Evolutionary conservation across 2,888 invertebrate genomes (phyloP).

Genomic region (Heteropelma amictum): DNA sequence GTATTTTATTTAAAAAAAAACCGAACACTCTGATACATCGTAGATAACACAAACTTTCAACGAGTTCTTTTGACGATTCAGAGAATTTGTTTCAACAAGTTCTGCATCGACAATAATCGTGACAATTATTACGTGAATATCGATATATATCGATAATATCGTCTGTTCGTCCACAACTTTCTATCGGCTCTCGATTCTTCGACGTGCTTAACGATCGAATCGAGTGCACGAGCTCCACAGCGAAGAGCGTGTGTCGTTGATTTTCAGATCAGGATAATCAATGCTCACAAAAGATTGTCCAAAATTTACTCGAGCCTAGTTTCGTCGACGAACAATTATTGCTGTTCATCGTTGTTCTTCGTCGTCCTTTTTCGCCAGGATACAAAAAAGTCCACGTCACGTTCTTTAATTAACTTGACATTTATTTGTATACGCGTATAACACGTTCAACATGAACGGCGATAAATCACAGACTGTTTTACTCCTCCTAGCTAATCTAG

Average conservation of each 20-base stretch:
- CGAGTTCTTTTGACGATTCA: no score
- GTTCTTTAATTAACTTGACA: constrained; percentile 26
- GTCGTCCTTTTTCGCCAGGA: neutral
- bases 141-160: constrained; percentile 23
- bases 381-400: constrained; percentile 11
- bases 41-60: no score
- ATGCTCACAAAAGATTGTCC: no score
- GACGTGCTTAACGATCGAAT: constrained; percentile 6
- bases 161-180: constrained; percentile 34
- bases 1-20: no score
- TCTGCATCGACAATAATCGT: neutral
- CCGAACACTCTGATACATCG: no score
- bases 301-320: no score
- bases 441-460: neutral
- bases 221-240: neutral
- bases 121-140: constrained; percentile 36
- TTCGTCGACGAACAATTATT: no score
- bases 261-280: no score
- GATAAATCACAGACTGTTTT: constrained; percentile 25
- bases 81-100: no score
- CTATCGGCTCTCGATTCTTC: constrained; percentile 27
- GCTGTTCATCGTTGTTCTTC: no score
- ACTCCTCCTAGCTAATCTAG: constrained; percentile 46
- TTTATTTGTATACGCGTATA: neutral
- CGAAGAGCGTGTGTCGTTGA: no score